Percentiles rank a stretch among this genome's conserved stretches.
These are phyloP conservation scores for Lycia hirtaria DNA, from an alignment of 2,888 invertebrate genomes.

Conservation along the genomic window DNA sequence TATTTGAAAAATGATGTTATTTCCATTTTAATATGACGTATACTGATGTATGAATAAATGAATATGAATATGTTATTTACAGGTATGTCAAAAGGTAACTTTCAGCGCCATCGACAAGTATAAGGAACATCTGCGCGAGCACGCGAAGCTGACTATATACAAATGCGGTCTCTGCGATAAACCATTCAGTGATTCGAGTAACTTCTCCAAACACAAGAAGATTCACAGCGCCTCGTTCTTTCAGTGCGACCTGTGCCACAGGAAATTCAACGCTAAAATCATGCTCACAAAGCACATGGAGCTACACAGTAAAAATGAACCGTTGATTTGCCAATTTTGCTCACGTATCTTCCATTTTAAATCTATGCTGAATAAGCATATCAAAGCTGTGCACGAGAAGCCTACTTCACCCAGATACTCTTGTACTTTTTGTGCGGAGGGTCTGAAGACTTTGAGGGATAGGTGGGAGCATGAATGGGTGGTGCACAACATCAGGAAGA, in stretches of 20 bases:
- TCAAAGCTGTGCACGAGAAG: conserved; percentile 64
- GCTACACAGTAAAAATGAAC: conserved; percentile 68
- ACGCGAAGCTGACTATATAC: conserved; percentile 78
- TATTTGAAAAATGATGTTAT: no score
- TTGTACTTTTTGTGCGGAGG: conserved; percentile 67
- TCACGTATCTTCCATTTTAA: conserved; percentile 69
- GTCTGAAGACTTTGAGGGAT: conserved; percentile 66
- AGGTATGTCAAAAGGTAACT: conserved; percentile 45
- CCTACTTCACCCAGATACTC: conserved; percentile 53
- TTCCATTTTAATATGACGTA: no score
- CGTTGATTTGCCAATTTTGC: conserved; percentile 65
- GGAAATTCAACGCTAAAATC: conserved; percentile 80
- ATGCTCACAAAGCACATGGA: conserved; percentile 78
- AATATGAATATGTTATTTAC: no score
- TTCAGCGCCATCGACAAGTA: conserved; percentile 74
- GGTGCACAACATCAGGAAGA: conserved; percentile 73
- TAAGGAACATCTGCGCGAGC: conserved; percentile 77
- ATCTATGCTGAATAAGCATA: conserved; percentile 77
- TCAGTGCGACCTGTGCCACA: conserved; percentile 76
- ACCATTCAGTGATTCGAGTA: conserved; percentile 80
- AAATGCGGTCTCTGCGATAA: conserved; percentile 79
- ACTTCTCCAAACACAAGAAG: conserved; percentile 82
- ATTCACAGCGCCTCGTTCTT: conserved; percentile 70
- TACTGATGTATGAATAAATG: no score
- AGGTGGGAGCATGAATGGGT: conserved; percentile 83